Evolutionary conservation across 2,113 vertebrate species (phyloP).

Genomic region (Platichthys flesus): DNA sequence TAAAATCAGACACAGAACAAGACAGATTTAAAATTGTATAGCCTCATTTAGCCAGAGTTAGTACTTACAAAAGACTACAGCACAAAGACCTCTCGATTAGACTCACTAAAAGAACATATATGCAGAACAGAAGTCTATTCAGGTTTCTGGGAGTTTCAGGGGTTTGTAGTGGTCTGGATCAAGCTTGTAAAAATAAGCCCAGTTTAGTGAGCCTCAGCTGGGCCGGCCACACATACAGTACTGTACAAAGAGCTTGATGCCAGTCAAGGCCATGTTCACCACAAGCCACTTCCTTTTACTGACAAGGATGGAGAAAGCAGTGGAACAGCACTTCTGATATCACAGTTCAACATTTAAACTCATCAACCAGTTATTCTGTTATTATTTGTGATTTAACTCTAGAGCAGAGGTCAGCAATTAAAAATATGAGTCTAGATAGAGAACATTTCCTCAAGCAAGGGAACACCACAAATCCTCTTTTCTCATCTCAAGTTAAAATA

Average conservation of each 20-base stretch:
- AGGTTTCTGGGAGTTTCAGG: constrained; percentile 18
- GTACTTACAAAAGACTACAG: constrained; percentile 23
- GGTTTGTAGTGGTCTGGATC: constrained; percentile 44
- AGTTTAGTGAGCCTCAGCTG: constrained; percentile 56
- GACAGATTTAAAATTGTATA: constrained; percentile 30
- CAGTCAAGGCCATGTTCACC: constrained; percentile 65
- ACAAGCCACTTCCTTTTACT: constrained; percentile 78
- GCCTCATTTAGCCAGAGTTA: constrained; percentile 23
- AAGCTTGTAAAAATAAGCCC: constrained; percentile 64
- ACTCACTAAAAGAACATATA: constrained; percentile 21
- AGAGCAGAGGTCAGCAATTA: neutral
- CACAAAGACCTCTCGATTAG: constrained; percentile 15
- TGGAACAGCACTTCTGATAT: constrained; percentile 20
- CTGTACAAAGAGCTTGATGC: constrained; percentile 45
- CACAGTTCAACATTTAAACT: constrained; percentile 1
- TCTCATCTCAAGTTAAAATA: no score
- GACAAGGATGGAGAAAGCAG: constrained; percentile 42
- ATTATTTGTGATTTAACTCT: neutral
- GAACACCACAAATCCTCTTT: no score
- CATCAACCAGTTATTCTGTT: neutral
- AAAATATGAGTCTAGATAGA: neutral
- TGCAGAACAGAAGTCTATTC: constrained; percentile 42
- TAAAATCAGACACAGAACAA: constrained; percentile 40
- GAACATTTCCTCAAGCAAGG: neutral
- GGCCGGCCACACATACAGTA: constrained; percentile 60